Base-by-base conservation (phyloP, 2,797 vertebrate species). In the Falco cherrug region DNA sequence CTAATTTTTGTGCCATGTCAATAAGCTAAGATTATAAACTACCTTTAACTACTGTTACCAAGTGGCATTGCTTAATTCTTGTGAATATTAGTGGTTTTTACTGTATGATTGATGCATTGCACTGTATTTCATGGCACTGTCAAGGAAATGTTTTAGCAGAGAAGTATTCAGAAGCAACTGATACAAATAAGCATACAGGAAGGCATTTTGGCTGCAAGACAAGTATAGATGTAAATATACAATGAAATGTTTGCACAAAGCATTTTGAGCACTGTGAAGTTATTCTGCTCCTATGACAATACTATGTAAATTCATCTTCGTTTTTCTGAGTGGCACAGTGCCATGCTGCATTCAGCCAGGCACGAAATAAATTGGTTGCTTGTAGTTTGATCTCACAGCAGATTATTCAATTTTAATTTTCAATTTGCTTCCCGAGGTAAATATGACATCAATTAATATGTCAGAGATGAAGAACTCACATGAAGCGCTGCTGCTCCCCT, bases 321-420 rank as follows among this genome's bases (percentile, higher is more conserved):
- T 80, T 89, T 84, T 84, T 85, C 90, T 65, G 48, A 77, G 54
- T 84, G 90, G 84, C 84, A 83, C 35, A 61, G 64, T 90, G 75
- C 94, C 75, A 71, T 61, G 31, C 24, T 93, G 48, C 59, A 61
- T 60, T 85, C 64, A 87, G 75, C 39, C 75, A 92, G 87, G 71
- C 57, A 48, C 28, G 41, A 73, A 91, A 87, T 81, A 86, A 81
- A 95, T 93, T 70, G 65, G 43, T 71, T 85, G 39, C 65, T 86
- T 63, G 61, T 69, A 91, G 90, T 81, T 95, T 81, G 84, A 92
- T 92, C 64, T 89, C 51, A 74, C 17, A 39, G 61, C 25, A 69
- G 71, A 87, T 90, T 84, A 93, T 89, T 95, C 93, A 59, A 84
- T 95, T 95, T 89, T 81, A 75, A 93, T 95, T 95, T 95, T 91